Evolutionary conservation across 2,797 vertebrate genomes (phyloP), one percentile per base, ranked within the genome.

Genomic region (Diceros bicornis): DNA sequence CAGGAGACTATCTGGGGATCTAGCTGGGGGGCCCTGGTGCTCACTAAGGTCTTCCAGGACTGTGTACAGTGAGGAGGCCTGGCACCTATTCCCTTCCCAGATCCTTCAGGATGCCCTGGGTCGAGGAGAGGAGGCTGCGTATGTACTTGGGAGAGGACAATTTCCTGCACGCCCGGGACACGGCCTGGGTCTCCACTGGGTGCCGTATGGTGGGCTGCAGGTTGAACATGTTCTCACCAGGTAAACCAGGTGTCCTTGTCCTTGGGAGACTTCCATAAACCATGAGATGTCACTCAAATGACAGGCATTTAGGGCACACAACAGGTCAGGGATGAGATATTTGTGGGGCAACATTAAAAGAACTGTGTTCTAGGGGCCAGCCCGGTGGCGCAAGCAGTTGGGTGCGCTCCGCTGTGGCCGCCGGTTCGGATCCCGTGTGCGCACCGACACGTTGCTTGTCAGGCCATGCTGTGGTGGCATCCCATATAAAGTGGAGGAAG

Each of bases 161-260:
- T 16, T 55, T 18, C 57, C 79, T 9, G 2, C 6, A 10, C 0
- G 6, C n/a, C 11, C 25, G 2, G 18, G n/a, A 17, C 1, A 9
- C 7, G 14, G 29, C 7, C 64, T 4, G 0, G 13, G 11, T 75
- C 32, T 85, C 41, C 0, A 0, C 13, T 10, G 69, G 13, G n/a
- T 2, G 34, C 37, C 44, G 2, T 10, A 7, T 0, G 16, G 32
- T 59, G 50, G 27, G 8, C 50, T 85, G 2, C 20, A 47, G n/a
- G 32, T 34, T 25, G 27, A 50, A 1, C 1, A 0, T 12, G n/a
- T 7, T 13, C 50, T 55, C 21, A 34, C 13, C 50, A 75, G 4
- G 23, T 64, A 29, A 32, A 4, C 44, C 37, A 37, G 32, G 17
- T 64, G 20, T 29, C 44, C n/a, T 10, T 9, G 25, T 41, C 2